Evolutionary conservation across 2,113 vertebrate species (phyloP).

Genomic region (Brachypteracias leptosomus): DNA sequence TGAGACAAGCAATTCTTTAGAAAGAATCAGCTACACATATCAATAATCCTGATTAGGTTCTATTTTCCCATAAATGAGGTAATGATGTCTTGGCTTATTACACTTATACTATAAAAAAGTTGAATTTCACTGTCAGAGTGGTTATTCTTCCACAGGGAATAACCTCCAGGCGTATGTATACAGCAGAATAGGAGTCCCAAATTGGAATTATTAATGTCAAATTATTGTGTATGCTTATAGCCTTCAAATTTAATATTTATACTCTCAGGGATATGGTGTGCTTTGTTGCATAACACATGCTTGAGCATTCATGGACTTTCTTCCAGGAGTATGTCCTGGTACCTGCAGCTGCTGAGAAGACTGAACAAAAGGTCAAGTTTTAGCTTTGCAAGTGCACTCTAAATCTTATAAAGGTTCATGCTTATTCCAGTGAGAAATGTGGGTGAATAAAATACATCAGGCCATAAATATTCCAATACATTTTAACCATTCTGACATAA

Average conservation of each 20-base stretch:
- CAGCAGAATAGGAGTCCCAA: background rate
- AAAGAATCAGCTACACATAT: background rate
- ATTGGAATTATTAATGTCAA: background rate
- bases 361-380: background rate
- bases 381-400: background rate
- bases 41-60: background rate
- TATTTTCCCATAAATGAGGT: background rate
- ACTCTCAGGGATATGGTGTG: background rate
- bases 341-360: background rate
- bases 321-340: background rate
- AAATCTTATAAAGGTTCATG: slow-evolving; percentile 1
- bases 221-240: background rate
- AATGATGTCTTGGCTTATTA: background rate
- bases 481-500: background rate
- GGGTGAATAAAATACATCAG: background rate
- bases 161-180: background rate
- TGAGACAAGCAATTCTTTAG: background rate
- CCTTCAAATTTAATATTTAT: background rate
- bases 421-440: background rate
- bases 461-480: background rate
- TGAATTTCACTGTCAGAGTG: background rate
- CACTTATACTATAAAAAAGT: background rate
- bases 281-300: background rate
- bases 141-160: background rate
- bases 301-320: background rate